These are phyloP conservation scores for Busseola fusca DNA, from an alignment of 2,888 invertebrate species.

Conservation along the genomic window DNA sequence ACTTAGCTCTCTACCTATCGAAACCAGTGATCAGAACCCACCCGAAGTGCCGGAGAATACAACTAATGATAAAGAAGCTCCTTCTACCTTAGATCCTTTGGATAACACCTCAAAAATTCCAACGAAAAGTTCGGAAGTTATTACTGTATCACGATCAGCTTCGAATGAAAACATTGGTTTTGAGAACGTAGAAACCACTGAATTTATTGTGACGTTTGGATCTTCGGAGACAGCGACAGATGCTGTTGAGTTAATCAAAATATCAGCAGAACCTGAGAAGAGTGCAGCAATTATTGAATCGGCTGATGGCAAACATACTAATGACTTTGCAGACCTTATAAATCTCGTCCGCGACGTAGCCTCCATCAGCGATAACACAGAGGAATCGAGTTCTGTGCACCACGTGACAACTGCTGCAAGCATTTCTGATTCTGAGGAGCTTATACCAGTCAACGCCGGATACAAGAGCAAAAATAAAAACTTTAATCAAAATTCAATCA, in stretches of 20 bases:
- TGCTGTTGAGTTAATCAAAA: slow-evolving; percentile 80
- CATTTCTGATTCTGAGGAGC: slow-evolving; percentile 82
- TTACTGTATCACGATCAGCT: slow-evolving; percentile 69
- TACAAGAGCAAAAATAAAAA: slow-evolving; percentile 86
- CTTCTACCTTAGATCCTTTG: slow-evolving; percentile 69
- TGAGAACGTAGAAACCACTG: slow-evolving; percentile 82
- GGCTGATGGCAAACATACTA: slow-evolving; percentile 71
- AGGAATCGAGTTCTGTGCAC: slow-evolving; percentile 61
- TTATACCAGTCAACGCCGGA: slow-evolving; percentile 83
- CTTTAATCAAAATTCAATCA: slow-evolving; percentile 83
- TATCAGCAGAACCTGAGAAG: slow-evolving; percentile 73
- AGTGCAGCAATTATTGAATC: slow-evolving; percentile 77
- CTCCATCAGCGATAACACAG: slow-evolving; percentile 81
- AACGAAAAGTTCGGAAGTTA: slow-evolving; percentile 69
- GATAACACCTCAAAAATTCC: slow-evolving; percentile 67
- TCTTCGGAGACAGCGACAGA: slow-evolving; percentile 81
- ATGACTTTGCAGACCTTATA: slow-evolving; percentile 80
- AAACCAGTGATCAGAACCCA: slow-evolving; percentile 85
- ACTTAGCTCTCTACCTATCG: slow-evolving; percentile 82
- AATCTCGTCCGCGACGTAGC: slow-evolving; percentile 85
- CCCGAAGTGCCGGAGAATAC: slow-evolving; percentile 75
- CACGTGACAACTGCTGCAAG: slow-evolving; percentile 66
- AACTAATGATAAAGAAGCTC: slow-evolving; percentile 67
- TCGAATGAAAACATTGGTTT: slow-evolving; percentile 69
- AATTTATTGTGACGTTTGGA: slow-evolving; percentile 77